Evolutionary conservation across 2,113 vertebrate genomes (phyloP), one percentile per base, ranked within the genome.

Genomic region (Telmatochromis bifrenatus): DNA sequence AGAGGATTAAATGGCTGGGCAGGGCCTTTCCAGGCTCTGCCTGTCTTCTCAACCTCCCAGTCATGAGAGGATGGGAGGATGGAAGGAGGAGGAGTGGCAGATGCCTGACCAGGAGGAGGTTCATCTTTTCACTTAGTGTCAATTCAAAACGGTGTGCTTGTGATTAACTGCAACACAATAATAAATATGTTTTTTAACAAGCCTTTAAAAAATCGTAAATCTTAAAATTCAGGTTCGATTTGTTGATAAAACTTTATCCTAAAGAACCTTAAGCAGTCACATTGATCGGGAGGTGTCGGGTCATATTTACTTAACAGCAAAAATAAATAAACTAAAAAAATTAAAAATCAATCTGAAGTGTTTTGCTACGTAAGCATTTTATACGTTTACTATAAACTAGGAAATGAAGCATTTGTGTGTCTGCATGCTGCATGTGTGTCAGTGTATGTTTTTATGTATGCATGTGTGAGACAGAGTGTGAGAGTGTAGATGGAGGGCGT

Each of bases 1-100:
- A 87, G 92, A 93, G 96, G 96, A 97, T 96, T 97, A 96, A 91
- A 89, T 92, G 90, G 95, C 91, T 92, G 93, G 95, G 92, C 91
- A 83, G 90, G 94, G 92, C 88, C 91, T 85, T 92, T 92, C 91
- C 91, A 88, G 80, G 86, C 86, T 88, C 86, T 89, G 91, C 84
- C 89, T 93, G 92, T 95, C 94, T 95, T 87, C 94, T 89, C 62
- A 87, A 86, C 90, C 90, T 91, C 81, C 91, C 81, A 88, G 68
- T 85, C 91, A 58, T 85, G 91, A 92, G 88, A 93, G 90, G 92
- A 87, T 88, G 90, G 85, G 54, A 91, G 83, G 89, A 89, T 84
- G 65, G 91, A 89, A 73, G 90, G 91, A 95, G 96, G 96, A 96
- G 83, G 90, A 79, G 83, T 45, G 84, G 93, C 91, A 93, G 94